Base-by-base conservation (phyloP, 92 coral and sea anemone genomes). In the Siderastrea radians region DNA sequence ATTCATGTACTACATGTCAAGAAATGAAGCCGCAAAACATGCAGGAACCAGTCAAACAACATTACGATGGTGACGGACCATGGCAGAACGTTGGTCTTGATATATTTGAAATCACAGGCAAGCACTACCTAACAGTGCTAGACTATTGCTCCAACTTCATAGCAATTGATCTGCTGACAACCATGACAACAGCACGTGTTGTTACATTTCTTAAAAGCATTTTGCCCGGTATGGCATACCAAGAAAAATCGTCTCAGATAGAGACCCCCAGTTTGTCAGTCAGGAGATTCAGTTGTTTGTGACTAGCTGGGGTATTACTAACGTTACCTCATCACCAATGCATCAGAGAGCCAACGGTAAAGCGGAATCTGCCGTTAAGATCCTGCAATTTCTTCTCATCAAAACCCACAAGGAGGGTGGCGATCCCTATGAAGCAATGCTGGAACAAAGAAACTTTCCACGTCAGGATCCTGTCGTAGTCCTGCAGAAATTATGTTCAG, bases 81-180 rank as follows among this genome's bases (percentile, higher is more conserved):
- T 79, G 90, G 86, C 86, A 87, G 68, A 89, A 75, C 47, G 60
- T 90, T 55, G 93, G 77, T 6, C 76, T 84, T 53, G 90, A 89
- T 52, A 49, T 90, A 14, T 87, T 82, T 74, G 74, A 91, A 65
- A 82, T 91, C 11, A 72, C 65, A 75, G 88, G 55, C 3, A 74
- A 77, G 49, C 61, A 91, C 77, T 75, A 80, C 52, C 82, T 91
- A 7, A 72, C 46, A 19, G 72, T 72, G 1, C 54, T 88, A 14
- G 79, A 82, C 86, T 68, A 82, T 17, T 82, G 9, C 53, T 82
- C 77, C 38, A 77, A 54, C 77, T 82, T 82, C 76, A 82, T 82
- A 1, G 88, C 82, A 58, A 66, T 83, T 75, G 89, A 90, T 60
- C 71, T 10, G 1, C 61, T 84, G 3, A 76, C 77, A 26, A 76